A percentile compares a stretch with the other conserved stretches of the same genome.
Conservation (phyloP, 2,888 invertebrate genomes). For the Globia sparganii region DNA sequence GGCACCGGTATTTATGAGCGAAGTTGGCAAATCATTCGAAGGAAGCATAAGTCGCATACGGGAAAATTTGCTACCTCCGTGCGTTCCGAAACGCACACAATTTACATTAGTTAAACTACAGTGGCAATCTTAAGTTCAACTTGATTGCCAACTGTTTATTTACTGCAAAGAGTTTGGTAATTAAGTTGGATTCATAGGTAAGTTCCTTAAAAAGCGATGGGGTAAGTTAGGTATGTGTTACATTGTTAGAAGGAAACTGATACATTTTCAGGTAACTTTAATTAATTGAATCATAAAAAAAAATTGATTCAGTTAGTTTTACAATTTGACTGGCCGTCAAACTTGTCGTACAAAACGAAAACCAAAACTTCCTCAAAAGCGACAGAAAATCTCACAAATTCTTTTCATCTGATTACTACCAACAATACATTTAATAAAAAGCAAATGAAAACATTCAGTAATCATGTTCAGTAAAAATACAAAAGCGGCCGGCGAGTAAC, state of each 20-base stretch:
- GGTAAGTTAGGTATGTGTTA: background rate
- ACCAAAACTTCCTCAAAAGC: background rate
- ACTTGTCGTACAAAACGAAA: background rate
- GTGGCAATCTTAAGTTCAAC: conserved; percentile 70
- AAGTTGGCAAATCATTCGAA: conserved; percentile 69
- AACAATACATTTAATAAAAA: conserved; percentile 13
- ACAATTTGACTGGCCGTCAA: background rate
- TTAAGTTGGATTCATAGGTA: conserved; percentile 37
- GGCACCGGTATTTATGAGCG: conserved; percentile 42
- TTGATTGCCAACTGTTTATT: conserved; percentile 64
- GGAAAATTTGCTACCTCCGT: conserved; percentile 71
- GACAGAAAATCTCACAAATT: background rate
- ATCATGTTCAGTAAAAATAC: conserved; percentile 38
- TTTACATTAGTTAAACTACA: conserved; percentile 73
- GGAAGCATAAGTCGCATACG: conserved; percentile 68
- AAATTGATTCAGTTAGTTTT: background rate
- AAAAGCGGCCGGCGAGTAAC: conserved; percentile 24
- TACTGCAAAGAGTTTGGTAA: conserved; percentile 47
- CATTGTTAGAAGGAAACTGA: background rate
- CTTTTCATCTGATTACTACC: background rate
- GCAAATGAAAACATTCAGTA: conserved; percentile 36
- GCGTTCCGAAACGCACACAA: conserved; percentile 67
- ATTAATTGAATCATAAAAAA: background rate
- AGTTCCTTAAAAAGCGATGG: background rate
- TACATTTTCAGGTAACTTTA: background rate